Evolutionary conservation across 2,888 invertebrate species (phyloP), one percentile per base, ranked within the genome.

Genomic region (Drosophila fulvimacula): DNA sequence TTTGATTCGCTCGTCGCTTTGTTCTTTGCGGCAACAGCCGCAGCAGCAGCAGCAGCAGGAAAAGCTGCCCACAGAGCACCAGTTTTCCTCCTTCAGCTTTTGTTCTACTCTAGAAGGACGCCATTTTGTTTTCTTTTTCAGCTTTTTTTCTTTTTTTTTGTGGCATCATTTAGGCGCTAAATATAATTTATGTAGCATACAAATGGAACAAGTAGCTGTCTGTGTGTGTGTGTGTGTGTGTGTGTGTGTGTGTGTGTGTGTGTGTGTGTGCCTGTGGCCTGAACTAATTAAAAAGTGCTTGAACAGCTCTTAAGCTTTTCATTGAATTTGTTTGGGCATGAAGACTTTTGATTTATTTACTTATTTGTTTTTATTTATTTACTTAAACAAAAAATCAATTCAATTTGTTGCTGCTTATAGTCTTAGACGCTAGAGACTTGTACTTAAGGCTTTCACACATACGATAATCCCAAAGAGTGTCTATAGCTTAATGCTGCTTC

Each of bases 1-100:
- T 84, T 89, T 89, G 89, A 87, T 85, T 85, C 88, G 58, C 73
- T 69, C 65, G 57, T 30, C 48, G 61, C 83, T 88, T 83, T 83
- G 83, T 83, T 88, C 86, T 78, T 63, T 44, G 44, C 53, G 57
- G 49, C 57, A 65, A 42, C 42, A 62, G 32, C 67, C 68, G 58
- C 52, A 34, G 58, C 34, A 36, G 49, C 34, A 39, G 44, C 39
- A 21, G 7, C 17, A 56, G 30, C 48, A 55, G 5, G 24, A 11
- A 32, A 32, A 32, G 32, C 32, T 21, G 32, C 42, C 42, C 21
- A 42, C 19, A 13, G 13, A 42, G 42, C 21, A 13, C 27, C 15
- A 49, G 21, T 21, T 21, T 21, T 21, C 42, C 6, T 21, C 42
- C 6, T 21, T 42, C 6, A 24, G 62, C 46, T 53, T 38, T 72